These are phyloP conservation scores for Fabriciana adippe DNA, from an alignment of 2,888 invertebrate species.

Conservation along the genomic window DNA sequence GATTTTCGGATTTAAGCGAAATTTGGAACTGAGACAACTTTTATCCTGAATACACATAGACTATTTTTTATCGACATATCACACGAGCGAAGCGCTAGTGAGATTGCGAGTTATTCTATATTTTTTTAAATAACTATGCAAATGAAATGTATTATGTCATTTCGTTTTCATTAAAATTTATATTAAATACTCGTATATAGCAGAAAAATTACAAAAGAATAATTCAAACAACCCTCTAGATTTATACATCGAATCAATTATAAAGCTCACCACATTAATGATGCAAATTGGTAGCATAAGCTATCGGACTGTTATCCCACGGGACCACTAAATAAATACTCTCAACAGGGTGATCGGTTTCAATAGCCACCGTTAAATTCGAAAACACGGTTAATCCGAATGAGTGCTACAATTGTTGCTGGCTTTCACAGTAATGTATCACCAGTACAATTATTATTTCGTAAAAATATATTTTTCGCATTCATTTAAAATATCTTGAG, in stretches of 20 bases:
- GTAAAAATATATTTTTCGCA: background rate
- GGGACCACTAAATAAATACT: slow-evolving; percentile 66
- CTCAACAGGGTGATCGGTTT: slow-evolving; percentile 52
- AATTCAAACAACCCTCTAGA: slow-evolving; percentile 41
- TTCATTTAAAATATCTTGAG: background rate
- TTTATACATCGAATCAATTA: slow-evolving; percentile 74
- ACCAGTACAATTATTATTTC: background rate
- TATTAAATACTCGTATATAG: background rate
- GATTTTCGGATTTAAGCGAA: no score
- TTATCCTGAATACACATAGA: no score
- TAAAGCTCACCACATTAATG: slow-evolving; percentile 62
- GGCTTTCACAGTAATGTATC: slow-evolving; percentile 23
- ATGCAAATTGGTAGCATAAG: slow-evolving; percentile 75
- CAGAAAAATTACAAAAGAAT: background rate
- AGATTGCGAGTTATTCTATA: no score
- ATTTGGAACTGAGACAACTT: no score
- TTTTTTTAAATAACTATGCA: no score
- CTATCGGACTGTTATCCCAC: slow-evolving; percentile 63
- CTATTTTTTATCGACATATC: no score
- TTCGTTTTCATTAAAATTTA: no score
- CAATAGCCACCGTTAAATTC: slow-evolving; percentile 52
- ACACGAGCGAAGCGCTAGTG: no score
- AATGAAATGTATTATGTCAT: no score
- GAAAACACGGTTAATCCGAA: slow-evolving; percentile 49
- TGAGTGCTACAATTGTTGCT: slow-evolving; percentile 30